Percentiles rank a stretch among this genome's conserved stretches.
phyloP scores from a whole-genome alignment of 2,888 invertebrate species.

The Bombylius discolor region DNA sequence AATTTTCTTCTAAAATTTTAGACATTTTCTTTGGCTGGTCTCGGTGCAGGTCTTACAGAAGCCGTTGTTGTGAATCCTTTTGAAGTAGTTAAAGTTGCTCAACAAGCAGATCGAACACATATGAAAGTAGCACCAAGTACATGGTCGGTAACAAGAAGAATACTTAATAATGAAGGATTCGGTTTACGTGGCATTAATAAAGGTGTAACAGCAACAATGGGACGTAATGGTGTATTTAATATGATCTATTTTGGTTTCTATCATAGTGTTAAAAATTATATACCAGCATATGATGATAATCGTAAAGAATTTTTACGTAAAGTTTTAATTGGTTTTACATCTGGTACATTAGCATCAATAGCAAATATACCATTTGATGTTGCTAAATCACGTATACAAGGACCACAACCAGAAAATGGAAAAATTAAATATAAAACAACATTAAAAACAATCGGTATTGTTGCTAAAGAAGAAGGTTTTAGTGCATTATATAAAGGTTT shows the following conservation, averaged over 20 bases:
- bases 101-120: constrained; percentile 58
- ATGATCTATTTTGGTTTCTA: constrained; percentile 93
- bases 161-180: constrained; percentile 61
- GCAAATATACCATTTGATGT: constrained; percentile 94
- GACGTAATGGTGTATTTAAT: constrained; percentile 82
- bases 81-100: constrained; percentile 88
- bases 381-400: constrained; percentile 90
- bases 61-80: constrained; percentile 86
- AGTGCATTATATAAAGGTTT: constrained; percentile 84
- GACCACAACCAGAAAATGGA: constrained; percentile 65
- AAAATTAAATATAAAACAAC: constrained; percentile 68
- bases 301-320: constrained; percentile 58
- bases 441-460: constrained; percentile 53
- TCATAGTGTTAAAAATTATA: constrained; percentile 69
- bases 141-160: constrained; percentile 65
- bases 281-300: constrained; percentile 55
- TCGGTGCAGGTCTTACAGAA: constrained; percentile 83
- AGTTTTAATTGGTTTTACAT: constrained; percentile 70
- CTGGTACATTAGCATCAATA: constrained; percentile 75
- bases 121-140: constrained; percentile 57
- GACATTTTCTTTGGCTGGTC: constrained; percentile 79
- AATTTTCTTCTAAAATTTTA: constrained; percentile 37
- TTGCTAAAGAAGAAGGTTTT: constrained; percentile 81
- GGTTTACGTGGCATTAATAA: constrained; percentile 72
- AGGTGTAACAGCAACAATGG: constrained; percentile 78